Evolutionary conservation across 92 coral and sea anemone genomes (phyloP).

Genomic region (Pocillopora meandrina): DNA sequence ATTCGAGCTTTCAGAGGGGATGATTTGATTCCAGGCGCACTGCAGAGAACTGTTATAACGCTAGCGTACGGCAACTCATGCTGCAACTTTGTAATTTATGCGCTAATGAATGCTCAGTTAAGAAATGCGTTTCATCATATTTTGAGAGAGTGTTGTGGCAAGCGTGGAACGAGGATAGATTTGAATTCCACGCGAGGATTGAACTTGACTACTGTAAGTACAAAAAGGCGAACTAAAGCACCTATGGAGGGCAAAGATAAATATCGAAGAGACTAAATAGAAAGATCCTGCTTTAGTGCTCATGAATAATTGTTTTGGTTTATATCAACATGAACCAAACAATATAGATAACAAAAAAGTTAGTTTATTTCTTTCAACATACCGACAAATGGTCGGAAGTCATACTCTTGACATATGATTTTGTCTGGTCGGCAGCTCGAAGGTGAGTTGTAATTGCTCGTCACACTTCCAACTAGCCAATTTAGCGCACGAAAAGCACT

Average conservation of each 20-base stretch:
- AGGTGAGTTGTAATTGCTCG: too few species aligned
- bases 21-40: constrained; percentile 45
- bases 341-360: too few species aligned
- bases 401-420: too few species aligned
- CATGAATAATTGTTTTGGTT: too few species aligned
- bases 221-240: not conserved
- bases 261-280: not conserved
- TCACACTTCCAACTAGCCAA: too few species aligned
- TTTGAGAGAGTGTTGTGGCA: constrained; percentile 44
- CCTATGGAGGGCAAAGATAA: not conserved
- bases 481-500: too few species aligned
- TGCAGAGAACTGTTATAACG: constrained; percentile 63
- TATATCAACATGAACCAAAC: too few species aligned
- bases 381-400: too few species aligned
- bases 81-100: constrained; percentile 86
- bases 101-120: constrained; percentile 82
- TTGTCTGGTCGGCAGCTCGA: too few species aligned
- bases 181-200: constrained; percentile 20
- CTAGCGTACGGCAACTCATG: constrained; percentile 85
- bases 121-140: constrained; percentile 75
- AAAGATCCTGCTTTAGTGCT: not conserved
- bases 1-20: constrained; percentile 72
- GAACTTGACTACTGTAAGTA: constrained; percentile 19
- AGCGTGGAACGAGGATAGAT: not conserved
- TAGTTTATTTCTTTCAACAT: too few species aligned